Base-by-base conservation (phyloP, 2,797 vertebrate genomes). In the Poecilia velifera region DNA sequence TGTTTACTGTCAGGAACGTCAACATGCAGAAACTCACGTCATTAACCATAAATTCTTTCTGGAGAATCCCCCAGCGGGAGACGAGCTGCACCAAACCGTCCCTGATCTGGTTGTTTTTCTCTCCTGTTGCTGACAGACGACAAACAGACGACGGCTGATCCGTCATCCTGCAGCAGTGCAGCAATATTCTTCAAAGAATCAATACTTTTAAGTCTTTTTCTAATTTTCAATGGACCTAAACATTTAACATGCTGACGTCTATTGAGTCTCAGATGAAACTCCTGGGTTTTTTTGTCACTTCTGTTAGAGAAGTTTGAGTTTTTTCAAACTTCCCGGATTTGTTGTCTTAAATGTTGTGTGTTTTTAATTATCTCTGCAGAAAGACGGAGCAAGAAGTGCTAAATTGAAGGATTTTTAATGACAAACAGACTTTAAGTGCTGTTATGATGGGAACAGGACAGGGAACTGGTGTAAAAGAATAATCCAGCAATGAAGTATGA, bases 61-160 rank as follows among this genome's bases (percentile, higher is more conserved):
- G 41, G 43, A 25, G 39, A 4, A 14, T 70, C 66, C 39, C n/a
- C 66, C 39, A 6, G 3, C 13, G 22, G 66, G 39, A 70, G 41
- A 2, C 66, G 22, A n/a, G 43, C 25, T 70, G 41, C 20, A 46
- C 25, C 6, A 6, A 46, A n/a, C 41, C 45, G 41, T 46, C 13
- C 6, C 6, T 71, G 43, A 71, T 16, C 39, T 3, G 68, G 25
- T 43, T 28, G 68, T 16, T 71, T 71, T 71, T 28, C 41, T 45
- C 25, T n/a, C 45, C 68, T 71, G 39, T 71, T 16, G 68, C 68
- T 71, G 25, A 71, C 41, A 71, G 68, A 71, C 39, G 14, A 43
- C 22, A 71, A 45, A 45, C 68, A 45, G 68, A 71, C 13, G 68
- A n/a, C 41, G 25, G 41, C 0, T 8, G 2, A 71, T 45, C 7